Evolutionary conservation across 1,140 invertebrate species (phyloP), one percentile per base, ranked within the genome.

Genomic region (Apis mellifera): DNA sequence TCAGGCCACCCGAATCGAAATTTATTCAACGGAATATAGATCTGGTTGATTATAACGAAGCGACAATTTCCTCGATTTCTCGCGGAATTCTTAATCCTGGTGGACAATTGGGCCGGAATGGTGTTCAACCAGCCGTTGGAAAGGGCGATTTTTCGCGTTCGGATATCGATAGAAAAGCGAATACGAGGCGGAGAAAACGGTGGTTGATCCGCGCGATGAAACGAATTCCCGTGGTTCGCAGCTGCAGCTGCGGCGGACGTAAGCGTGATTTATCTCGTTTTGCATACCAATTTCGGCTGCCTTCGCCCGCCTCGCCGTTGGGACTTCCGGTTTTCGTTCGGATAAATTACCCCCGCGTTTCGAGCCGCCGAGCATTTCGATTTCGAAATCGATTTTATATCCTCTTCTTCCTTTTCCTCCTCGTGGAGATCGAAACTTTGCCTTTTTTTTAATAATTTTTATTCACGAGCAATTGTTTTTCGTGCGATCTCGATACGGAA

Each of bases 251-350:
- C 86, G 84, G 84, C 81, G 77, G 86, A 90, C 90, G 84, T 89
- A 90, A 89, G 87, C 90, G 87, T 91, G 91, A 92, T 92, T 92
- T 92, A 92, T 92, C 86, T 88, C 87, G 82, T 91, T 92, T 91
- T 88, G 87, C 90, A 88, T 90, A 90, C 84, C 89, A 91, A 91
- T 91, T 92, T 91, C 78, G 82, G 62, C 72, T 69, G 83, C 79
- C 76, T 84, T 83, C 86, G 78, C 75, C 73, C 86, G 78, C 75
- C 73, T 32, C 79, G 48, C 86, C 88, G 62, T 77, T 85, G 85
- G 85, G 80, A 86, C 80, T 90, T 90, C 86, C 84, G 86, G 84
- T 88, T 88, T 89, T 84, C 87, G 80, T 83, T 79, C 80, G 81
- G 78, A 90, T 91, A 90, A 90, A 90, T 90, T 90, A 83, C 84